These are phyloP conservation scores for Cololabis saira DNA, from an alignment of 2,113 vertebrate species.

Conservation along the genomic window DNA sequence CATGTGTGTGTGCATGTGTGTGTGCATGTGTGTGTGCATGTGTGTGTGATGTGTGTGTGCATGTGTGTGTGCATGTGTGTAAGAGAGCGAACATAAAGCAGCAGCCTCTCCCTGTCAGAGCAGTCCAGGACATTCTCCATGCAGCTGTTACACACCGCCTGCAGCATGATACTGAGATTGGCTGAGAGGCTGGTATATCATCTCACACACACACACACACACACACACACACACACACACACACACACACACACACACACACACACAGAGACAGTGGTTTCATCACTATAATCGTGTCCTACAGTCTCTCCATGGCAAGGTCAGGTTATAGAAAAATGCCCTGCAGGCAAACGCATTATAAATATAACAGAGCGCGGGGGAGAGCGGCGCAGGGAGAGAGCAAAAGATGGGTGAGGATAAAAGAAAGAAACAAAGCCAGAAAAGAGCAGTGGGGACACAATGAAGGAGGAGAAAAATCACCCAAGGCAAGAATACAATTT, in stretches of 20 bases:
- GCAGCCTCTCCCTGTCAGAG: constrained; percentile 23
- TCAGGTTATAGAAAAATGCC: constrained; percentile 58
- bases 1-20: too few relatives aligned
- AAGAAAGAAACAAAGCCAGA: constrained; percentile 38
- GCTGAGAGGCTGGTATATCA: constrained; percentile 43
- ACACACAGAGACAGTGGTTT: constrained; percentile 23
- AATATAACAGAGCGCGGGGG: constrained; percentile 39
- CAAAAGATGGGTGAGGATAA: constrained; percentile 28
- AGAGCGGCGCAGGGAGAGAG: background rate
- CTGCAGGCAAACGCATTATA: constrained; percentile 63
- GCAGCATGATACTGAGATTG: constrained; percentile 53
- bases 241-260: constrained; percentile 27
- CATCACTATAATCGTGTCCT: constrained; percentile 68
- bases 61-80: too few relatives aligned
- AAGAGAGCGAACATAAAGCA: background rate
- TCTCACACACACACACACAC: constrained; percentile 22
- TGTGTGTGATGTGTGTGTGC: too few relatives aligned
- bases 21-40: too few relatives aligned
- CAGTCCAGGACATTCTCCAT: constrained; percentile 51
- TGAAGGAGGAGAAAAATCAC: constrained; percentile 38
- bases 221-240: constrained; percentile 7
- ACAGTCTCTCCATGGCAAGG: constrained; percentile 61
- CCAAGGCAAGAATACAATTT: constrained; percentile 43
- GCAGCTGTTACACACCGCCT: constrained; percentile 66
- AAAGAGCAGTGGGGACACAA: constrained; percentile 34